Conservation (phyloP, 2,888 invertebrate genomes). For the Salticus scenicus region DNA sequence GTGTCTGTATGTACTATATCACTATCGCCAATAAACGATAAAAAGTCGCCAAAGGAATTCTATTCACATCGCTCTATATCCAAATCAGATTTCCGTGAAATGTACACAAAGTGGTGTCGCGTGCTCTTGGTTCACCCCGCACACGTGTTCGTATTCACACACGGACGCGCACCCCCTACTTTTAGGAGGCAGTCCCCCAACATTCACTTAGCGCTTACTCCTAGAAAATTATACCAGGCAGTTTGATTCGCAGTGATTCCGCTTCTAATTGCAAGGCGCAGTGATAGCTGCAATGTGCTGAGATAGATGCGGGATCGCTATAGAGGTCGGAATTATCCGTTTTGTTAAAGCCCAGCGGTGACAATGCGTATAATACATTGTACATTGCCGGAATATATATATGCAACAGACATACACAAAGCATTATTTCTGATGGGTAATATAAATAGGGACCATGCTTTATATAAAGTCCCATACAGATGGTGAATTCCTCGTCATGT, state of each 20-base stretch:
- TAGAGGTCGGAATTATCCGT: background rate
- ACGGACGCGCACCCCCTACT: constrained; percentile 56
- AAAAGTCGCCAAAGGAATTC: constrained; percentile 25
- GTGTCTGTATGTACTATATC: too few species aligned
- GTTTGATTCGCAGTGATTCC: constrained; percentile 19
- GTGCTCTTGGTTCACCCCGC: constrained; percentile 52
- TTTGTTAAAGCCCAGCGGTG: background rate
- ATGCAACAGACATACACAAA: background rate
- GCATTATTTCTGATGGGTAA: too few species aligned
- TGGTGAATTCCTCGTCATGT: too few species aligned
- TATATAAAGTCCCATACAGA: too few species aligned
- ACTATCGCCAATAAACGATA: constrained; percentile 29
- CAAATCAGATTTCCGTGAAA: constrained; percentile 67
- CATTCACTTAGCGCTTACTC: constrained; percentile 59
- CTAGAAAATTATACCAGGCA: constrained; percentile 39
- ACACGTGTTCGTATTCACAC: constrained; percentile 64
- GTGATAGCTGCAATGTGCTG: background rate
- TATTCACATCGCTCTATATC: constrained; percentile 32
- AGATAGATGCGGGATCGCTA: background rate
- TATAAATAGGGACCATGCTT: too few species aligned
- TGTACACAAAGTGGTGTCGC: constrained; percentile 62
- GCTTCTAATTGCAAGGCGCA: background rate
- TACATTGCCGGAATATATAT: background rate
- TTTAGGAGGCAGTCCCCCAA: constrained; percentile 39
- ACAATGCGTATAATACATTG: background rate